Evolutionary conservation across 2,797 vertebrate genomes (phyloP).

Genomic region (Anas georgica): DNA sequence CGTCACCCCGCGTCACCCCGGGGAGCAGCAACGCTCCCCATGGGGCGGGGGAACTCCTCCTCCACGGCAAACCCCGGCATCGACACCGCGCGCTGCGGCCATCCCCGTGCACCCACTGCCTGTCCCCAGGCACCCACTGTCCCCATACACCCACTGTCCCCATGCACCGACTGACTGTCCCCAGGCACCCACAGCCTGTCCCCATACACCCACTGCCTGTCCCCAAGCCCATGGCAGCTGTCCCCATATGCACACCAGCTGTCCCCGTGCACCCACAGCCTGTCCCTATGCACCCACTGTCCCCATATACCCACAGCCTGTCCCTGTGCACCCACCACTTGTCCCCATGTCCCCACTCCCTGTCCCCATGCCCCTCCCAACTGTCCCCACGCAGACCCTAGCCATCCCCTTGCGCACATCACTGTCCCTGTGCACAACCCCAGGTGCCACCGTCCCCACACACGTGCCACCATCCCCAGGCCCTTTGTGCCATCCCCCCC

Average conservation of each 20-base stretch:
- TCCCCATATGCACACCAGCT: too few species aligned
- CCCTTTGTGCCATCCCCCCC: fast-evolving
- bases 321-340: fast-evolving
- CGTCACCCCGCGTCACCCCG: not conserved
- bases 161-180: too few species aligned
- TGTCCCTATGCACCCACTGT: too few species aligned
- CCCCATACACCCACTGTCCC: too few species aligned
- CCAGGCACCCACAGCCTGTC: too few species aligned
- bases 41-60: not conserved
- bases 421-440: not conserved
- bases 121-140: not conserved
- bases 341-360: fast-evolving
- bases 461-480: not conserved
- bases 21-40: not conserved
- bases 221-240: too few species aligned
- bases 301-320: not conserved
- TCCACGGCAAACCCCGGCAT: not conserved
- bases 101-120: too few species aligned
- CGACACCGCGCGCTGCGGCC: fast-evolving
- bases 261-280: too few species aligned
- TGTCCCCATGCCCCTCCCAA: fast-evolving
- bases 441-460: not conserved
- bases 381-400: not conserved
- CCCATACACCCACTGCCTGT: too few species aligned
- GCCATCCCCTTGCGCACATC: not conserved